These are phyloP conservation scores for Meloidogyne chitwoodi DNA, from an alignment of 1,140 invertebrate genomes.

Conservation along the genomic window DNA sequence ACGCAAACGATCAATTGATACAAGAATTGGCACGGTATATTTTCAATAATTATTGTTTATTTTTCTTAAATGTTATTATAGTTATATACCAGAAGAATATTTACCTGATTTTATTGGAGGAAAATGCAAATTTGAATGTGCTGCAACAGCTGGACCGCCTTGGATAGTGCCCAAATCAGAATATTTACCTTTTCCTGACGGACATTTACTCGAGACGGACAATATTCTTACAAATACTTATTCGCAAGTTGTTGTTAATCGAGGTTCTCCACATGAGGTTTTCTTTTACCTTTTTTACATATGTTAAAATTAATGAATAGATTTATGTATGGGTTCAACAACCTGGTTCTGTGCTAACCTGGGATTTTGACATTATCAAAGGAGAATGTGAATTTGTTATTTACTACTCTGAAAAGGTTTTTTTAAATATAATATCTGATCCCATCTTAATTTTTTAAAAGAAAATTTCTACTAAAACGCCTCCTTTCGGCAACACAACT, in stretches of 20 bases:
- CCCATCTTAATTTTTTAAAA: not conserved
- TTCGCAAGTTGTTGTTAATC: slow-evolving; percentile 38
- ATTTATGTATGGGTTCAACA: slow-evolving; percentile 74
- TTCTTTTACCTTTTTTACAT: not conserved
- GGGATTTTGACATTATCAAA: slow-evolving; percentile 91
- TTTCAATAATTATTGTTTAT: not conserved
- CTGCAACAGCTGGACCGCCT: slow-evolving; percentile 64
- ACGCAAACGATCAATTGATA: slow-evolving; percentile 49
- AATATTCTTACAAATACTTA: slow-evolving; percentile 61
- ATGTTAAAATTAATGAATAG: not conserved
- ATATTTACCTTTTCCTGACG: slow-evolving; percentile 71
- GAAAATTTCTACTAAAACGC: not conserved
- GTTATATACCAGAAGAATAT: slow-evolving; percentile 76
- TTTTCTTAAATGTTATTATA: slow-evolving; percentile 11
- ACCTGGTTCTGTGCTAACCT: slow-evolving; percentile 82
- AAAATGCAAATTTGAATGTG: slow-evolving; percentile 72
- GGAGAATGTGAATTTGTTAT: slow-evolving; percentile 82
- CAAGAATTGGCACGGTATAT: slow-evolving; percentile 67
- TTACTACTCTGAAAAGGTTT: slow-evolving; percentile 68
- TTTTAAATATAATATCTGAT: slow-evolving; percentile 23
- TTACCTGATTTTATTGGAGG: slow-evolving; percentile 88
- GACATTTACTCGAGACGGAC: slow-evolving; percentile 65
- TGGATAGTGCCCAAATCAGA: slow-evolving; percentile 81
- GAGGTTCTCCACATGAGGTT: slow-evolving; percentile 47
- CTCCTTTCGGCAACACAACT: not conserved